These are phyloP conservation scores for Eremobia ochroleuca DNA, from an alignment of 2,888 invertebrate genomes.

Conservation along the genomic window DNA sequence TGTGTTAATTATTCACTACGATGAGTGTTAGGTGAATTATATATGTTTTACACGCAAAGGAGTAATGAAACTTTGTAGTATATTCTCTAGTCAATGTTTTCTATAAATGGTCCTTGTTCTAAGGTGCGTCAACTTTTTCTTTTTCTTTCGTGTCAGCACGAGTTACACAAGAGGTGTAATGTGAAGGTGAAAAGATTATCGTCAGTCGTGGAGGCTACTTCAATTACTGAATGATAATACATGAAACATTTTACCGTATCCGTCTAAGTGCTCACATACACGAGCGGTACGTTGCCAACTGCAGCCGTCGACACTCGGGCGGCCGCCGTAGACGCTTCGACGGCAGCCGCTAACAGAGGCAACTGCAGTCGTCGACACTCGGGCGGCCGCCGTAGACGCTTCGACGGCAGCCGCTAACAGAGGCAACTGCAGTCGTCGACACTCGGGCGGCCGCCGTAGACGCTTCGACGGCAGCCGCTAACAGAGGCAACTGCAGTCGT, in stretches of 20 bases:
- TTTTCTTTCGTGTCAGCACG: not conserved
- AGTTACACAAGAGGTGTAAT: not conserved
- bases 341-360: too few species aligned
- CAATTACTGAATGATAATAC: not conserved
- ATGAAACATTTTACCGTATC: not conserved
- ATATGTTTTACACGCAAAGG: constrained; percentile 31
- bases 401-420: too few species aligned
- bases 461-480: too few species aligned
- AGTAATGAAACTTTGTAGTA: not conserved
- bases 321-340: too few species aligned
- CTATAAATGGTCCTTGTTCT: not conserved
- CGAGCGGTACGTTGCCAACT: not conserved
- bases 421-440: too few species aligned
- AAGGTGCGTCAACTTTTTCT: not conserved
- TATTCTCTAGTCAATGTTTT: not conserved
- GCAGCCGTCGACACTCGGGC: not conserved
- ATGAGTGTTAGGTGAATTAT: constrained; percentile 30
- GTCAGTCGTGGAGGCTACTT: not conserved
- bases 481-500: too few species aligned
- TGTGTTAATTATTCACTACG: constrained; percentile 29
- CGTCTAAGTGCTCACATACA: not conserved
- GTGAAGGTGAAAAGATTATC: not conserved
- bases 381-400: too few species aligned
- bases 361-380: too few species aligned
- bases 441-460: too few species aligned